phyloP scores from a whole-genome alignment of 2,113 vertebrate genomes.

The Lynx canadensis region DNA sequence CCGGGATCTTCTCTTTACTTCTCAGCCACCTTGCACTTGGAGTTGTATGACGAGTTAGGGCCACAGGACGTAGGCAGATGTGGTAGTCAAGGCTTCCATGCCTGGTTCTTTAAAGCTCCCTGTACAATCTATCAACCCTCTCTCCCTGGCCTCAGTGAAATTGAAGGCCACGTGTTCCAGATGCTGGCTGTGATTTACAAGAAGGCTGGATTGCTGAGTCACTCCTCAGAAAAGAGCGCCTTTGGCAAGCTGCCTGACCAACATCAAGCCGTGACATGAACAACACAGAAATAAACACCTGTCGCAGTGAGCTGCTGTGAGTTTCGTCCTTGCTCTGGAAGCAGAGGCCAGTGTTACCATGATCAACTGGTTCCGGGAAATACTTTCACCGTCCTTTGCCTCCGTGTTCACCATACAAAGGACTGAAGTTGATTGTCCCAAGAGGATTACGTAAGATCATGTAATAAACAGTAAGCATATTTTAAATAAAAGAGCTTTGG shows the following conservation, averaged over 20 bases:
- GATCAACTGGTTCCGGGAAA: neutral
- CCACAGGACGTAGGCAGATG: neutral
- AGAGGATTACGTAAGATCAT: neutral
- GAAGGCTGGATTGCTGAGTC: neutral
- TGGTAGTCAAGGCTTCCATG: neutral
- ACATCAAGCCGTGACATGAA: neutral
- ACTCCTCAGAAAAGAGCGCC: neutral
- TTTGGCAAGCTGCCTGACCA: neutral
- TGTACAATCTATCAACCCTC: neutral
- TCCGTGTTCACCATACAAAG: neutral
- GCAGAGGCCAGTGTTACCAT: neutral
- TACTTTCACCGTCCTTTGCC: neutral
- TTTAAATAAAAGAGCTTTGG: neutral
- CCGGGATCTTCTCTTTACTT: neutral
- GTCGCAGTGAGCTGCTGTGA: neutral
- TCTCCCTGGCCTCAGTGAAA: neutral
- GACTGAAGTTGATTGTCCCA: neutral
- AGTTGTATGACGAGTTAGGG: neutral
- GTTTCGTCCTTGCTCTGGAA: neutral
- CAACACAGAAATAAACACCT: neutral
- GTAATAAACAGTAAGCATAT: neutral
- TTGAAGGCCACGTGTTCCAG: neutral
- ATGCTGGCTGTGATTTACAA: neutral
- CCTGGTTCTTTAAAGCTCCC: neutral
- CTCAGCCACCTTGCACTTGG: neutral